phyloP scores from a whole-genome alignment of 2,888 invertebrate genomes.

The Agrochola lychnidis region DNA sequence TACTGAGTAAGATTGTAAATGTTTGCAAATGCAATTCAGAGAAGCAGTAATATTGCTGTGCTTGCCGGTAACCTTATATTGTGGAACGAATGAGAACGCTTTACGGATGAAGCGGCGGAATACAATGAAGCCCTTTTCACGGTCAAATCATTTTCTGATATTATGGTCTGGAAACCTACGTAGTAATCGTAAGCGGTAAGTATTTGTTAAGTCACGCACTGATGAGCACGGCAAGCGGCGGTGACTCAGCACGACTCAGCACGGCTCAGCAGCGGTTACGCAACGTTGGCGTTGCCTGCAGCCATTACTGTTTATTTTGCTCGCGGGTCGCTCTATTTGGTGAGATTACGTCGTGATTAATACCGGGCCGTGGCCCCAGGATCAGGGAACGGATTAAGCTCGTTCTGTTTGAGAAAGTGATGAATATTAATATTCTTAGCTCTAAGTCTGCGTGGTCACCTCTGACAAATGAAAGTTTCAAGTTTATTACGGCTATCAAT shows the following conservation, averaged over 20 bases:
- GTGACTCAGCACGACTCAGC: conserved; percentile 62
- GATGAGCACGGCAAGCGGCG: conserved; percentile 70
- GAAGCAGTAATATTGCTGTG: conserved; percentile 49
- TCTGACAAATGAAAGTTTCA: conserved; percentile 60
- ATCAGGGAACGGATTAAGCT: conserved; percentile 72
- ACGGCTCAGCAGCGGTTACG: conserved; percentile 72
- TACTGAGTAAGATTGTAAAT: conserved; percentile 47
- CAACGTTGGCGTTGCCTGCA: conserved; percentile 75
- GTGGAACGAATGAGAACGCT: conserved; percentile 52
- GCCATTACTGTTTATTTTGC: conserved; percentile 77
- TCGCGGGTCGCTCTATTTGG: conserved; percentile 76
- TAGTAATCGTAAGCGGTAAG: conserved; percentile 74
- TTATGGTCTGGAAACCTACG: conserved; percentile 71
- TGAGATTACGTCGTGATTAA: conserved; percentile 82
- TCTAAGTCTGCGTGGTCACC: conserved; percentile 61
- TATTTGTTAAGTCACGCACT: conserved; percentile 81
- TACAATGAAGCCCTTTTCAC: conserved; percentile 77
- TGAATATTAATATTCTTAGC: conserved; percentile 72
- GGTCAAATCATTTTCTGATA: conserved; percentile 80
- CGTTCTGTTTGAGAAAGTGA: conserved; percentile 74
- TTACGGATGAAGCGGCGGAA: conserved; percentile 54
- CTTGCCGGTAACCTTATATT: conserved; percentile 45
- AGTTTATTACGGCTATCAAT: conserved; percentile 60
- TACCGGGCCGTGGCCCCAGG: conserved; percentile 74
- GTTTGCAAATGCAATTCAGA: conserved; percentile 58